Base-by-base conservation (phyloP, 2,888 invertebrate species). In the Eumacrocentrus americanus region DNA sequence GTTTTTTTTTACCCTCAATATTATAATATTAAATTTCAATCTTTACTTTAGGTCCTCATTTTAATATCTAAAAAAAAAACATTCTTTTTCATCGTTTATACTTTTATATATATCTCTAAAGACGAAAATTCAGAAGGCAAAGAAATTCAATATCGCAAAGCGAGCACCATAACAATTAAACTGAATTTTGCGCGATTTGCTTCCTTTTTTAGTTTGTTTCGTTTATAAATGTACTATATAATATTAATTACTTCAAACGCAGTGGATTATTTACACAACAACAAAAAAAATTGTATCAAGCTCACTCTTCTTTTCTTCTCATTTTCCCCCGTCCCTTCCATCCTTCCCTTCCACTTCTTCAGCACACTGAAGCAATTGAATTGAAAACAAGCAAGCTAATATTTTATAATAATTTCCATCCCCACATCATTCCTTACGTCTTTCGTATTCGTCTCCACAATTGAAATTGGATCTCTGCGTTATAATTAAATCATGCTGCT, bases 181-280 rank as follows among this genome's bases (percentile, higher is more conserved):
- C 40, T 54, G 58, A 51, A 37, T 55, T 46, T 35, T 58, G 40
- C 51, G 42, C 53, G 54, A 16, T 60, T 54, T 57, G 14, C 50
- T 34, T 44, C 35, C 5, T 29, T 56, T 51, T 44, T 46, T 47
- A 35, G 46, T 46, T 20, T n/a, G 50, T 25, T 20, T 42, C 47
- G 34, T 38, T 48, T 20, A 12, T 23, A 25, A 46, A n/a, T 11
- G 5, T 46, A 14, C 14, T 20, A 63, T 16, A 38, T 35, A 22
- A 61, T 67, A 70, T 67, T 67, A 70, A 70, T 71, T 70, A 69
- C 66, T 70, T 69, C 64, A 61, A 70, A 71, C 70, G 67, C 29
- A 67, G 62, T 71, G 68, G 71, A 74, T 75, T 77, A 77, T 77
- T 74, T 78, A 77, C 77, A 78, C 70, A 76, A 76, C 72, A 72